Evolutionary conservation across 2,888 invertebrate species (phyloP), one percentile per base, ranked within the genome.

Genomic region (Polydrusus tereticollis): DNA sequence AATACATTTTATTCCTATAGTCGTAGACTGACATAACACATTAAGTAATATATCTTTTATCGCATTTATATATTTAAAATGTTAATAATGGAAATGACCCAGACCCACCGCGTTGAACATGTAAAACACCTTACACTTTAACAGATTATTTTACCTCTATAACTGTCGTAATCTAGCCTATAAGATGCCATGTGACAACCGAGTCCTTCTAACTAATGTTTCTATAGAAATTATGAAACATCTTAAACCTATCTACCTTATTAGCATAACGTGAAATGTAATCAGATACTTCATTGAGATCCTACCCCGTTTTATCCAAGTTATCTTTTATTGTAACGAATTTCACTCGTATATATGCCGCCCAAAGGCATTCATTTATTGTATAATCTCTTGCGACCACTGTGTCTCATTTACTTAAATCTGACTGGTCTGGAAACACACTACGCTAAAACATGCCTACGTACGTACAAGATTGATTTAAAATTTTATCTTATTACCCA

Each of bases 321-420:
- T 47, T 36, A 36, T 47, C 62, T 47, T 62, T 62, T 47, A 36
- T 47, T 62, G 62, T 47, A 18, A 36, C 18, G 21, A 62, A 62
- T 62, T 16, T n/a, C 12, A 1, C 23, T 41, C 14, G 41, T 43
- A 18, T 12, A 8, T n/a, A 21, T 62, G 62, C 33, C 62, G 62
- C 62, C 47, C 10, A 26, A 47, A 16, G n/a, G 7, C 14, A 8
- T 55, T 29, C 8, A 55, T 60, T 41, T n/a, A n/a, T n/a, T n/a
- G n/a, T n/a, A n/a, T n/a, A n/a, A n/a, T n/a, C n/a, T n/a, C n/a
- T n/a, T n/a, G n/a, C n/a, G n/a, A n/a, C n/a, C n/a, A n/a, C n/a
- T n/a, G n/a, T n/a, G n/a, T n/a, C n/a, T n/a, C n/a, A n/a, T n/a
- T n/a, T n/a, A n/a, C n/a, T n/a, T n/a, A n/a, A n/a, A n/a, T n/a